Base-by-base conservation (phyloP, 2,888 invertebrate species). In the Epiblema foenella region DNA sequence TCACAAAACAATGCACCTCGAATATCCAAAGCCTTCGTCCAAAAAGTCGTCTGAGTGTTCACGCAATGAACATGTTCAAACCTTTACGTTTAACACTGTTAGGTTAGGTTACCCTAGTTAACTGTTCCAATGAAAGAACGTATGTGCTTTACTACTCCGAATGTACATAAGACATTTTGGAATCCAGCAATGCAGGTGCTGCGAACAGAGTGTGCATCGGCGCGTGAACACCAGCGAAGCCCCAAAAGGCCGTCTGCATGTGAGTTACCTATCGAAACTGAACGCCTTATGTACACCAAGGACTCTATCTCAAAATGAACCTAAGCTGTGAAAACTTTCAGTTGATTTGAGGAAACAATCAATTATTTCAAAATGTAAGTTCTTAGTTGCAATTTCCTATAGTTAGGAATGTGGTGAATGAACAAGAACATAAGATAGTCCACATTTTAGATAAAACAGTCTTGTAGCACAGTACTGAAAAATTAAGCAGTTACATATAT, bases 221-320 rank as follows among this genome's bases (percentile, higher is more conserved):
- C 37, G 64, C 64, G 64, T 64, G 24, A 52, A 64, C 52, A 20
- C 62, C 29, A 62, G 49, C 39, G 64, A 64, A 64, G 64, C 64
- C 64, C 54, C 54, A 54, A 54, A 64, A 64, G 64, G 64, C 64
- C 64, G 64, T 64, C 64, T 64, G 64, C 64, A n/a, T 64, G 20
- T 12, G 39, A 64, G 18, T 52, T 39, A 18, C 33, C 9, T 5
- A 46, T 33, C 18, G 0, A 7, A n/a, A 24, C 39, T n/a, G 37
- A 64, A 54, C 4, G 39, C 20, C 39, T 24, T 39, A 64, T 37
- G 11, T 54, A 7, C 54, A 39, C 8, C n/a, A 39, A 2, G 9
- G 4, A 5, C n/a, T 54, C 11, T 24, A 10, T n/a, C 20, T 9
- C 5, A 54, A 52, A 54, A 5, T n/a, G n/a, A 11, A 39, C 7